Conservation (phyloP, 2,888 invertebrate genomes). For the Pasiphila rectangulata region DNA sequence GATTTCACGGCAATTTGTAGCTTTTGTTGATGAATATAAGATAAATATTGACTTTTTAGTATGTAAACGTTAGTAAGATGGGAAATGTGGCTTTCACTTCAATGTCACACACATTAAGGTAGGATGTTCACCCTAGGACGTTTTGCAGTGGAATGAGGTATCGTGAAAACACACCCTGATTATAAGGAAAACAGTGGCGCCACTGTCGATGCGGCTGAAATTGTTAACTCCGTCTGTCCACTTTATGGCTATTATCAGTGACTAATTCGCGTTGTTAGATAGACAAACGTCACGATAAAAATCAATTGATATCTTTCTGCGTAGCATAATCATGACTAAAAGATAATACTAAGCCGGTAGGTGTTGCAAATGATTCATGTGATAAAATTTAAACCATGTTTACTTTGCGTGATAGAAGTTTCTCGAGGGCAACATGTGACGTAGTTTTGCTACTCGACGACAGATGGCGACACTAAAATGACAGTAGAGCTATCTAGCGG, state of each 20-base stretch:
- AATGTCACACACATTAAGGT: slow-evolving; percentile 65
- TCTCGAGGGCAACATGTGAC: slow-evolving; percentile 6
- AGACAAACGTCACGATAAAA: slow-evolving; percentile 22
- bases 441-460: slow-evolving; percentile 37
- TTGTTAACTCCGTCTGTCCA: slow-evolving; percentile 40
- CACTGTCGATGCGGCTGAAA: slow-evolving; percentile 56
- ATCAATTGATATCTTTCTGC: slow-evolving; percentile 22
- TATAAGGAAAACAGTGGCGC: slow-evolving; percentile 79
- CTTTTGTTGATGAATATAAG: slow-evolving; percentile 34
- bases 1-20: slow-evolving; percentile 39
- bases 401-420: slow-evolving; percentile 16
- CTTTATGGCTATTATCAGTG: slow-evolving; percentile 24
- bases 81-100: slow-evolving; percentile 68
- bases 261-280: slow-evolving; percentile 15
- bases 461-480: slow-evolving; percentile 41
- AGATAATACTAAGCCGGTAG: slow-evolving; percentile 27
- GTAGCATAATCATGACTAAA: slow-evolving; percentile 28
- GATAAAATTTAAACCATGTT: slow-evolving; percentile 23
- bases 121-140: slow-evolving; percentile 76
- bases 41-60: slow-evolving; percentile 41
- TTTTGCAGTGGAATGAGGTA: slow-evolving; percentile 76
- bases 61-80: slow-evolving; percentile 34
- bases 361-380: slow-evolving; percentile 25
- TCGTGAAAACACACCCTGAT: slow-evolving; percentile 76
- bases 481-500: slow-evolving; percentile 15